phyloP scores from a whole-genome alignment of 2,797 vertebrate species.

The Peromyscus eremicus region DNA sequence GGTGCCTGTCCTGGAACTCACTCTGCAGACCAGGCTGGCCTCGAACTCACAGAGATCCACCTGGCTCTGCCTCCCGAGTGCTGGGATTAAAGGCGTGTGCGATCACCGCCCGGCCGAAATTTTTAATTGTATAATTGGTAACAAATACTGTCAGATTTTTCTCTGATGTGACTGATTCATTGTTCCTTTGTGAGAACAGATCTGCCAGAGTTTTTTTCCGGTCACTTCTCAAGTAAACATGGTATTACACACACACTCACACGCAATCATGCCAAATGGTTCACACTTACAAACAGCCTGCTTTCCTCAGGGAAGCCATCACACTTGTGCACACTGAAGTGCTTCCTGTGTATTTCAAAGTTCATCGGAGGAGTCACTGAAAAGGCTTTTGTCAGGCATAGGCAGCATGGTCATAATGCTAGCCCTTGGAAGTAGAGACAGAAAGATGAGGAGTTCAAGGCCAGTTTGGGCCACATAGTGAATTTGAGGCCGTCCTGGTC shows the following conservation, averaged over 20 bases:
- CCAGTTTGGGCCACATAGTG: background rate
- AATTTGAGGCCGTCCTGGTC: background rate
- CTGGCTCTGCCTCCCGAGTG: no score
- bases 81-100: no score
- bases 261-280: background rate
- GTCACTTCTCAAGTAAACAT: background rate
- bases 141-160: slow-evolving; percentile 30
- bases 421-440: background rate
- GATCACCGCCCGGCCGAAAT: background rate
- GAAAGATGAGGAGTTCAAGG: background rate
- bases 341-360: background rate
- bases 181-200: slow-evolving; percentile 35
- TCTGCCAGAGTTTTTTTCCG: background rate
- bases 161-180: background rate
- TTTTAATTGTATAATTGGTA: background rate
- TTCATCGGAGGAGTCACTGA: background rate
- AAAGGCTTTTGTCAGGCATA: background rate
- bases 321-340: background rate
- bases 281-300: background rate
- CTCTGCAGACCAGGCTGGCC: no score
- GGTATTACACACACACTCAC: background rate
- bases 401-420: background rate
- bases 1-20: no score
- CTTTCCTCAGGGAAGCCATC: background rate
- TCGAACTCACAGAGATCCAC: no score